phyloP scores from a whole-genome alignment of 2,113 vertebrate species.

The Peromyscus californicus region DNA sequence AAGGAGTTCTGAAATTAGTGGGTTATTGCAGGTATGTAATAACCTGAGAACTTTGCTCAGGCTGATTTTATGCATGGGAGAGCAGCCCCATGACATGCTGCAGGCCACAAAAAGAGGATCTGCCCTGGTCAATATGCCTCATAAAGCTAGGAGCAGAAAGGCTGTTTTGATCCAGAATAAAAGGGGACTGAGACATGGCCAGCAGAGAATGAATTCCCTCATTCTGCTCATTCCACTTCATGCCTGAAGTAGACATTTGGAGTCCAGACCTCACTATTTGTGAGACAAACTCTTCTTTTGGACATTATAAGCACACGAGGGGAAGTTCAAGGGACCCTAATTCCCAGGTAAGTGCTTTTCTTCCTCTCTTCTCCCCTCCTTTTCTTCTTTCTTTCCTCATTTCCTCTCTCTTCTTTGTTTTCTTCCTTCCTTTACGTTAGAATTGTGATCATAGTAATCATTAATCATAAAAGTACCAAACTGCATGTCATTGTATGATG shows the following conservation, averaged over 20 bases:
- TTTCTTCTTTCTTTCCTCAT: too few relatives aligned
- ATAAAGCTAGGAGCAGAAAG: conserved; percentile 73
- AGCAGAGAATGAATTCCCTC: conserved; percentile 49
- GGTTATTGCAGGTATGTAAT: conserved; percentile 77
- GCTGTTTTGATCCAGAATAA: conserved; percentile 50
- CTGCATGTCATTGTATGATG: not conserved
- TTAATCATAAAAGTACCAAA: conserved; percentile 30
- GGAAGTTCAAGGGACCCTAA: not conserved
- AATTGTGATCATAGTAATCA: conserved; percentile 12
- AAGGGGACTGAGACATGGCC: conserved; percentile 15
- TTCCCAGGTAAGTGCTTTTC: conserved; percentile 63
- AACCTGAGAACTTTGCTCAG: conserved; percentile 83
- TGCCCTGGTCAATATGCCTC: conserved; percentile 77
- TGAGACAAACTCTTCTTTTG: conserved; percentile 36
- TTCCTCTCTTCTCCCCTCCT: too few relatives aligned
- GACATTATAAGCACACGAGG: not conserved
- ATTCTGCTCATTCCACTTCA: not conserved
- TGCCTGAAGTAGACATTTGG: not conserved
- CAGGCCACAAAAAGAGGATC: conserved; percentile 70
- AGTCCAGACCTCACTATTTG: not conserved
- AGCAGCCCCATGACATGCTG: conserved; percentile 77
- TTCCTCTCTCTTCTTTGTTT: not conserved
- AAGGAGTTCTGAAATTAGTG: conserved; percentile 55
- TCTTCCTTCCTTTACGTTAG: not conserved
- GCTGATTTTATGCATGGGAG: conserved; percentile 73